phyloP scores from a whole-genome alignment of 2,888 invertebrate genomes.

The Cryptops parisi region DNA sequence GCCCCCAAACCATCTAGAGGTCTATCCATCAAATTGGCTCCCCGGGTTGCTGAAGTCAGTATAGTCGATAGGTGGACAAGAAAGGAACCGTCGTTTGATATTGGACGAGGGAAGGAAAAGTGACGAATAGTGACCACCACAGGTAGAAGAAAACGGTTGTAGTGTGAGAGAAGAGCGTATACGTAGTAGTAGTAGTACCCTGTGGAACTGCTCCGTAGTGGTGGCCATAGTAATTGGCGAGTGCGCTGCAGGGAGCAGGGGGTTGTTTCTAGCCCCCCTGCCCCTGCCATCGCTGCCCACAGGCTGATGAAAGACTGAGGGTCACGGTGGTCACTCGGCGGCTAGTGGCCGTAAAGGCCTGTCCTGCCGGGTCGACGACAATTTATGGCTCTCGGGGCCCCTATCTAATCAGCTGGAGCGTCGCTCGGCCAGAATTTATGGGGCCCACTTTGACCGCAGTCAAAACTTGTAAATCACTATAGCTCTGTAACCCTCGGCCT shows the following conservation, averaged over 20 bases:
- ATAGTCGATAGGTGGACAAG: not conserved
- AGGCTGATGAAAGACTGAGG: not conserved
- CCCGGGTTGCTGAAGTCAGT: too few species aligned
- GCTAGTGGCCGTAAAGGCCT: conserved; percentile 4
- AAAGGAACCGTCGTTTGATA: not conserved
- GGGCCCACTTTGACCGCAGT: conserved; percentile 11
- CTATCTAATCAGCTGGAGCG: conserved; percentile 12
- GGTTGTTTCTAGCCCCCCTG: not conserved
- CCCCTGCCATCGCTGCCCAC: not conserved
- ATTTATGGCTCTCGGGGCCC: conserved; percentile 11
- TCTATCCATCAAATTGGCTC: too few species aligned
- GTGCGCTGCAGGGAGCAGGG: not conserved
- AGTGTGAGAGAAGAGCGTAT: not conserved
- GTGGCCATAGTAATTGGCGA: not conserved
- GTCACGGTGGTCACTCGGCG: conserved; percentile 9
- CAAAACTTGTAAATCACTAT: conserved; percentile 12
- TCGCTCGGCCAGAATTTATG: conserved; percentile 6
- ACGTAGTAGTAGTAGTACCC: too few species aligned
- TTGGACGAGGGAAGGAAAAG: not conserved
- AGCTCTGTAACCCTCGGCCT: not conserved
- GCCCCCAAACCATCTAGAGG: too few species aligned
- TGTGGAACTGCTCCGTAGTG: too few species aligned
- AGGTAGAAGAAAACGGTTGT: conserved; percentile 1
- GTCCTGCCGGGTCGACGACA: conserved; percentile 4
- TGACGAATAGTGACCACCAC: not conserved